Evolutionary conservation across 2,797 vertebrate genomes (phyloP).

Genomic region (Neosilurus mollespiculum): DNA sequence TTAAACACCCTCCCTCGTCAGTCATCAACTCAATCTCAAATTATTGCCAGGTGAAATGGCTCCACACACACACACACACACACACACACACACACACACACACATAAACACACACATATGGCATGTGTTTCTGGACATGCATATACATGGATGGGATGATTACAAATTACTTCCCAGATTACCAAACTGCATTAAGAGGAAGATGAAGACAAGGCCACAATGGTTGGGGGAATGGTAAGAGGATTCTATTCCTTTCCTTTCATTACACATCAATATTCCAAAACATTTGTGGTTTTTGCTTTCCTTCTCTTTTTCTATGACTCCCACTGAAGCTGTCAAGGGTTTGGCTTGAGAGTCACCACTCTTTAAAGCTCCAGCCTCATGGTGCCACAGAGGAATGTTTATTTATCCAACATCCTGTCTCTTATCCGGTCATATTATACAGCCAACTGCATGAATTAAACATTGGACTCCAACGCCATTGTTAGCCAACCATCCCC

Average conservation of each 20-base stretch:
- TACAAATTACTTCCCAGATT: constrained; percentile 20
- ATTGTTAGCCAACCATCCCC: constrained; percentile 41
- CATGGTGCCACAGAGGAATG: constrained; percentile 53
- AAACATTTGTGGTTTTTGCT: constrained; percentile 49
- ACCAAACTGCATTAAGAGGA: constrained; percentile 10
- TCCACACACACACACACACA: neutral
- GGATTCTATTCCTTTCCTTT: constrained; percentile 42
- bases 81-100: constrained; percentile 3
- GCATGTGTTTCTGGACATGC: neutral
- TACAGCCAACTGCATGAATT: constrained; percentile 51
- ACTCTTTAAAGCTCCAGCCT: constrained; percentile 44
- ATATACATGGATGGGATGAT: constrained; percentile 21
- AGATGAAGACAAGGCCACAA: constrained; percentile 7
- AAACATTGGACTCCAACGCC: constrained; percentile 44
- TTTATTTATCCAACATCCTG: constrained; percentile 56
- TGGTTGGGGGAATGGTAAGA: constrained; percentile 15
- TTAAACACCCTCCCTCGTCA: constrained; percentile 64
- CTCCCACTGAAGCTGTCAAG: constrained; percentile 49
- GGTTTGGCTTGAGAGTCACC: constrained; percentile 49
- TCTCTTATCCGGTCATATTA: constrained; percentile 56
- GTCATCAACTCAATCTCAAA: constrained; percentile 66
- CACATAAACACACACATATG: neutral
- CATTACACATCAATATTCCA: constrained; percentile 48
- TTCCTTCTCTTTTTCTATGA: constrained; percentile 48
- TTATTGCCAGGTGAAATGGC: constrained; percentile 64